phyloP scores from a whole-genome alignment of 2,888 invertebrate genomes.

The Heliconius hortense region DNA sequence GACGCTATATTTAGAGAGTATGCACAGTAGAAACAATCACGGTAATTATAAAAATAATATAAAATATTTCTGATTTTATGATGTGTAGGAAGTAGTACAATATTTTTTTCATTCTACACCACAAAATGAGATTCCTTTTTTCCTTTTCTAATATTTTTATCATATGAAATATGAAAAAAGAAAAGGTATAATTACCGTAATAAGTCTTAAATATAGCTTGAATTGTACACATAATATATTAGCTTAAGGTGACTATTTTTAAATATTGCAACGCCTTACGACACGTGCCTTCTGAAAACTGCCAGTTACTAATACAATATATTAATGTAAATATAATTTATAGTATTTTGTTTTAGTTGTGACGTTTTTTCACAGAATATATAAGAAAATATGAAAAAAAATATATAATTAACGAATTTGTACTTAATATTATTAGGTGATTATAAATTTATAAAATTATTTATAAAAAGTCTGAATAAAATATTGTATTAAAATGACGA shows the following conservation, averaged over 20 bases:
- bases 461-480: conserved; percentile 8
- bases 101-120: no score
- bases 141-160: no score
- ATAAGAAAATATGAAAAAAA: conserved; percentile 29
- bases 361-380: conserved; percentile 63
- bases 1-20: not conserved
- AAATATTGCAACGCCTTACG: conserved; percentile 33
- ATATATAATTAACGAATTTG: conserved; percentile 34
- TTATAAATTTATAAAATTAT: not conserved
- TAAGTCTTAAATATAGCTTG: not conserved
- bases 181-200: no score
- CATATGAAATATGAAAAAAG: no score
- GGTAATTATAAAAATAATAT: not conserved
- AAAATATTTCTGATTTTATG: no score
- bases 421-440: conserved; percentile 53
- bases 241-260: conserved; percentile 22
- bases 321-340: conserved; percentile 67
- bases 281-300: conserved; percentile 73
- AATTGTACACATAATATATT: conserved; percentile 5
- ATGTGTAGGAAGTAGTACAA: no score
- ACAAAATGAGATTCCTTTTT: no score
- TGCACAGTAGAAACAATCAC: not conserved
- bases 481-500: not conserved
- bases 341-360: conserved; percentile 47
- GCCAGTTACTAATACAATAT: conserved; percentile 71